Evolutionary conservation across 1,140 invertebrate species (phyloP), one percentile per base, ranked within the genome.

Genomic region (Andrena cerasifolii): DNA sequence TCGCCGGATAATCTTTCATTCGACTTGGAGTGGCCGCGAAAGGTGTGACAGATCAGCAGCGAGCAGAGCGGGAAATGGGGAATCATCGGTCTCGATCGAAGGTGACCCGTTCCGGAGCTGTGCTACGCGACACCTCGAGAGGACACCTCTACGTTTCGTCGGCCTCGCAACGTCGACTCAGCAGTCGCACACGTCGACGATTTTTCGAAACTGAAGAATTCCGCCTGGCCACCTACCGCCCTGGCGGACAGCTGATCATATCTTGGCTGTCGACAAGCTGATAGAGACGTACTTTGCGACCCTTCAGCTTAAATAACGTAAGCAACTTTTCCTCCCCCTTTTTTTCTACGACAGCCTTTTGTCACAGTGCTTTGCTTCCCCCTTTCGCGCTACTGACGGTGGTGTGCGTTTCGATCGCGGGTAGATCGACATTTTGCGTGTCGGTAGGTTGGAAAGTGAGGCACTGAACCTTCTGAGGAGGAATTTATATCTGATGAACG

Each of bases 241-340:
- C n/a, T 43, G 6, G 14, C 24, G 47, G 62, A 63, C 63, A 78
- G 56, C 76, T 33, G 75, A 78, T 81, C 76, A 61, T 78, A 78
- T 81, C 79, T 3, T 40, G n/a, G 3, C 26, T 18, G 66, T 61
- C 66, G 56, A 53, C 54, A 31, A 49, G 33, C 16, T 47, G 40
- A 3, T 24, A 12, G 24, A 47, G 65, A 68, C 31, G 3, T 18
- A 4, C 24, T 21, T 28, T 0, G 26, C 16, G 36, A 33, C 51
- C 21, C 28, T 45, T n/a, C 14, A 40, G 12, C 21, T 58, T 67
- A 58, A 53, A 68, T 76, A 56, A 75, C 33, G 33, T 45, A 76
- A 76, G 73, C 63, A 67, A 59, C 63, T 75, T 56, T 33, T 21
- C n/a, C 24, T 2, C 26, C 16, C n/a, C 28, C 40, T 28, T 7